Base-by-base conservation (phyloP, 2,113 vertebrate genomes). In the Tetraodon nigroviridis region DNA sequence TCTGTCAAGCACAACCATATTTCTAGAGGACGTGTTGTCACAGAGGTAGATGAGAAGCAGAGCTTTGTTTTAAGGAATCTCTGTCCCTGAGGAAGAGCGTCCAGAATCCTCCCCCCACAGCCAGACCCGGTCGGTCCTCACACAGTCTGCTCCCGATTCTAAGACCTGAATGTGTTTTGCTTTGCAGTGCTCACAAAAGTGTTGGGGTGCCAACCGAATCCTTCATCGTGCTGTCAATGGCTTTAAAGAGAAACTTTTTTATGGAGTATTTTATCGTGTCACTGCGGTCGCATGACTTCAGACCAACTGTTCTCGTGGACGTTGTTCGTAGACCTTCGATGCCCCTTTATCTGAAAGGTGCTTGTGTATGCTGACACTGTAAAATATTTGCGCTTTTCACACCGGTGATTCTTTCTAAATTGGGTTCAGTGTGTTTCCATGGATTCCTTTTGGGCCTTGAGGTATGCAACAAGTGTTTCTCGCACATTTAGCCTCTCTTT, bases 1-100 rank as follows among this genome's bases (percentile, higher is more conserved):
- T 83, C 85, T 90, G 91, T 92, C 84, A 94, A 95, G 94, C 94
- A 97, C 93, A 96, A 92, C 71, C 69, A 85, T 79, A 86, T 92
- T 91, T 91, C 83, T 90, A 89, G 78, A 76, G 81, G 74, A 71
- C 59, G 37, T 20, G 80, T 81, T 64, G 82, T 77, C 75, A 73
- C 40, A 73, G 76, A 83, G 79, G 75, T 82, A 50, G 71, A n/a
- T 58, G 54, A 52, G 58, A 17, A 50, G 67, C 40, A 63, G 75
- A 24, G 76, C 77, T 72, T 67, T 88, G n/a, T 90, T 89, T 49
- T 87, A 87, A 86, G 52, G 41, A 87, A 82, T 69, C 76, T 70
- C 63, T 81, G 83, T 74, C 0, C 32, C 11, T 12, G 32, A 70
- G 57, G 53, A 42, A 55, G 60, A 66, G 58, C 5, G 72, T 78